phyloP scores from a whole-genome alignment of 2,797 vertebrate species.

The Adelosebastes latens region DNA sequence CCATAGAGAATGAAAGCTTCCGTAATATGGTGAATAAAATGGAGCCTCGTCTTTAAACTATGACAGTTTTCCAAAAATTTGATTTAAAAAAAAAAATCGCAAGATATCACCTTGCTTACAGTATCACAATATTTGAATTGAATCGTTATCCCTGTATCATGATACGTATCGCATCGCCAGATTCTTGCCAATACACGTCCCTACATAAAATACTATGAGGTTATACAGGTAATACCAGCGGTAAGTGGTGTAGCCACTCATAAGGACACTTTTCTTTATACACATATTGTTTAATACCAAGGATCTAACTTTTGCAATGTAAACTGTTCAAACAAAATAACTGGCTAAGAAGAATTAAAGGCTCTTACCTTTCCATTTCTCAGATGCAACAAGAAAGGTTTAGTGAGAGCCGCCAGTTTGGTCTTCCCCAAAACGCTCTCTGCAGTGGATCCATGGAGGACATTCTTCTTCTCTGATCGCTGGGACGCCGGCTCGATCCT shows the following conservation, averaged over 20 bases:
- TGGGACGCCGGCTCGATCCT: conserved; percentile 82
- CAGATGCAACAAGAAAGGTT: conserved; percentile 89
- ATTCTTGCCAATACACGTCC: too few relatives aligned
- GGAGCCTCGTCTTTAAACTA: too few relatives aligned
- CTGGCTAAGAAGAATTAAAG: background rate
- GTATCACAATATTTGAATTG: too few relatives aligned
- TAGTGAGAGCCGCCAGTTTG: conserved; percentile 85
- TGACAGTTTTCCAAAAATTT: too few relatives aligned
- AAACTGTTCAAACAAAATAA: background rate
- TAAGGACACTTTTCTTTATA: background rate
- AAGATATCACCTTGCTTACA: too few relatives aligned
- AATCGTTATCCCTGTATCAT: too few relatives aligned
- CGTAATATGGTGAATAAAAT: too few relatives aligned
- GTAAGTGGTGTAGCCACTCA: background rate
- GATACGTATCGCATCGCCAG: too few relatives aligned
- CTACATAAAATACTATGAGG: background rate
- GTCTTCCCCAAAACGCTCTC: conserved; percentile 85
- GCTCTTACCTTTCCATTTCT: conserved; percentile 91
- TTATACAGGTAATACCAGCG: background rate
- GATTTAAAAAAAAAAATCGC: too few relatives aligned
- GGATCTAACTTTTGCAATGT: background rate
- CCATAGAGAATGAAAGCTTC: too few relatives aligned
- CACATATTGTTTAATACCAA: background rate
- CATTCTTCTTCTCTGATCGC: conserved; percentile 83
- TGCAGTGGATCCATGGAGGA: conserved; percentile 86